Evolutionary conservation across 2,888 invertebrate species (phyloP).

Genomic region (Tridacna crocea): DNA sequence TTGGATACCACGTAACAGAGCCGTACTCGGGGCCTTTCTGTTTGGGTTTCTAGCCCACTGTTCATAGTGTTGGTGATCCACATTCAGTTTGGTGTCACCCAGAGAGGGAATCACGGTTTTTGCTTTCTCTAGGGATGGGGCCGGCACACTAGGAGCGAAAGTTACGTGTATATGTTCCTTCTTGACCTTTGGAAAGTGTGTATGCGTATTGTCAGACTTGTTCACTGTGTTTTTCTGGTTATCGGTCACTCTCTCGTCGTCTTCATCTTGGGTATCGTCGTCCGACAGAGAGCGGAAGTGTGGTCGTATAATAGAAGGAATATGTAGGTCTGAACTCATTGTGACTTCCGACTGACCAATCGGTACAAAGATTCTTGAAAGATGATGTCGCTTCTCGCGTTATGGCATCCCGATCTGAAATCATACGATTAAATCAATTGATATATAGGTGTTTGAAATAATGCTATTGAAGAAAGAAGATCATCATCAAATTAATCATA

Average conservation of each 20-base stretch:
- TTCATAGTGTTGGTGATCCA: conserved; percentile 56
- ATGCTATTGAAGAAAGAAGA: no score
- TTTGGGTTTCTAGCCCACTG: conserved; percentile 61
- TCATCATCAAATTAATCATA: no score
- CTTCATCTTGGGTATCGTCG: neutral
- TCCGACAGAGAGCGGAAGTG: neutral
- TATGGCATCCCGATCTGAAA: no score
- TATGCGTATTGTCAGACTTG: neutral
- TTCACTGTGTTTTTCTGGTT: neutral
- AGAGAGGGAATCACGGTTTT: conserved; percentile 28
- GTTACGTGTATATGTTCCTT: neutral
- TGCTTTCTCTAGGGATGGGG: conserved; percentile 5
- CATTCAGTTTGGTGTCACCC: conserved; percentile 32
- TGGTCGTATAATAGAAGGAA: conserved; percentile 17
- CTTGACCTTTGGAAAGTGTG: conserved; percentile 3
- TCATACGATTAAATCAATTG: no score
- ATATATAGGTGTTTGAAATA: no score
- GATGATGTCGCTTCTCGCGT: no score
- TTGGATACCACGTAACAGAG: conserved; percentile 54
- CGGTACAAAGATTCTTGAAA: no score
- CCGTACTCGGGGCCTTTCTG: conserved; percentile 31
- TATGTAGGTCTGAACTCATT: conserved; percentile 13
- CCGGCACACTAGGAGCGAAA: conserved; percentile 4
- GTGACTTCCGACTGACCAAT: neutral
- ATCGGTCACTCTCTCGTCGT: neutral